These are phyloP conservation scores for Willisornis vidua DNA, from an alignment of 2,113 vertebrate species.

Conservation along the genomic window DNA sequence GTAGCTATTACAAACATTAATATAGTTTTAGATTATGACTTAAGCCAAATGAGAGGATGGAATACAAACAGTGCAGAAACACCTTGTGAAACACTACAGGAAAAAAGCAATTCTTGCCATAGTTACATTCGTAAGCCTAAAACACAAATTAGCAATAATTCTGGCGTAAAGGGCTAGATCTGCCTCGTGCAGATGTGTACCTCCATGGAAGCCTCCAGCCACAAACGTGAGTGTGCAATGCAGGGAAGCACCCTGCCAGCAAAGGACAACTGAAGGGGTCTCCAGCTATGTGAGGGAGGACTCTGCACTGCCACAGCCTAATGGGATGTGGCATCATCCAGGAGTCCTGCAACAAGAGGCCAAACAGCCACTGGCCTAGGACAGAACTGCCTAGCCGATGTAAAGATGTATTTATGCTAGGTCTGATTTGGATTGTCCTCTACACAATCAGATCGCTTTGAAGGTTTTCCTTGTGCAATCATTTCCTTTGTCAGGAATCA, in stretches of 20 bases:
- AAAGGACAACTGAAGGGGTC: neutral
- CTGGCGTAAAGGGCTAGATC: neutral
- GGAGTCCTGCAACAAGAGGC: neutral
- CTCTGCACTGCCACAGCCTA: neutral
- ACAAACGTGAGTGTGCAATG: neutral
- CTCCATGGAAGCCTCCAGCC: neutral
- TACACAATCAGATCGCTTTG: slow-evolving; percentile 46
- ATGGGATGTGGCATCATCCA: neutral
- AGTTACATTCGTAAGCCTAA: neutral
- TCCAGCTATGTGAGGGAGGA: neutral
- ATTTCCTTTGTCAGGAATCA: slow-evolving; percentile 61
- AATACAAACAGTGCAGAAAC: neutral
- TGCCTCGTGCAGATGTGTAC: neutral
- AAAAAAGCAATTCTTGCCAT: neutral
- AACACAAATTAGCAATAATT: neutral
- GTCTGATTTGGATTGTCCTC: slow-evolving; percentile 38
- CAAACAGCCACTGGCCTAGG: neutral
- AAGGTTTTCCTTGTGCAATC: slow-evolving; percentile 61
- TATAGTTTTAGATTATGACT: slow-evolving; percentile 3
- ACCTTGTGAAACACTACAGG: neutral
- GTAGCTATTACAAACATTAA: slow-evolving; percentile 28
- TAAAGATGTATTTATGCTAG: slow-evolving; percentile 33
- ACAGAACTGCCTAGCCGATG: neutral
- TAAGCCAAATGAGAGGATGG: neutral
- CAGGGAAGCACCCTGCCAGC: neutral